Evolutionary conservation across 1,140 invertebrate genomes (phyloP), one percentile per base, ranked within the genome.

Genomic region (Panagrolaimus sp.): DNA sequence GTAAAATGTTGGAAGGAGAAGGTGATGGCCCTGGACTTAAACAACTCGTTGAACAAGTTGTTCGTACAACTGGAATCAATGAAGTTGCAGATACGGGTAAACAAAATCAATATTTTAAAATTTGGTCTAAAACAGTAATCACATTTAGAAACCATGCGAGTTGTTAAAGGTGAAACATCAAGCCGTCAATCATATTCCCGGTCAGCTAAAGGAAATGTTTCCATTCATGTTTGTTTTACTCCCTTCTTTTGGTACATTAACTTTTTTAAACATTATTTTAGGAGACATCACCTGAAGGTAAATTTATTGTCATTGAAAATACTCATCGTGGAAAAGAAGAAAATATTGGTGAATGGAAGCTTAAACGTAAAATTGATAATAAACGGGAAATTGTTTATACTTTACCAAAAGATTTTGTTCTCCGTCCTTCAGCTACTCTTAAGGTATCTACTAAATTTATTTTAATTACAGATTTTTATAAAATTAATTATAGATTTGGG

Each of bases 161-260:
- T 84, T 5, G 83, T 85, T 75, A 81, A 85, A 66, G 85, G 85
- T 9, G 85, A 86, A 69, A 86, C 86, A n/a, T 83, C 84, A 7
- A 84, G 84, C 53, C 86, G 84, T 62, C 85, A 85, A 1, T 86
- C 86, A 8, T 87, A 84, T 77, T 84, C 84, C n/a, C 69, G 69
- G 11, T 70, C 69, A 16, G 69, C 69, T 31, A 70, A 70, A 38
- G 69, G 69, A 25, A 70, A 70, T 47, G 69, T 70, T 5, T 69
- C 69, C 5, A 70, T 70, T 47, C 67, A 70, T 25, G 51, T 57
- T 25, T 25, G 51, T 27, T 25, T 57, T 57, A 2, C 7, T 8
- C 7, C 16, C 8, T 51, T 51, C 48, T 20, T 57, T 20, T 57
- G 20, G n/a, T n/a, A n/a, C n/a, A 57, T 20, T 16, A 8, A 13